phyloP scores from a whole-genome alignment of 2,113 vertebrate species.

The Microtus oregoni region DNA sequence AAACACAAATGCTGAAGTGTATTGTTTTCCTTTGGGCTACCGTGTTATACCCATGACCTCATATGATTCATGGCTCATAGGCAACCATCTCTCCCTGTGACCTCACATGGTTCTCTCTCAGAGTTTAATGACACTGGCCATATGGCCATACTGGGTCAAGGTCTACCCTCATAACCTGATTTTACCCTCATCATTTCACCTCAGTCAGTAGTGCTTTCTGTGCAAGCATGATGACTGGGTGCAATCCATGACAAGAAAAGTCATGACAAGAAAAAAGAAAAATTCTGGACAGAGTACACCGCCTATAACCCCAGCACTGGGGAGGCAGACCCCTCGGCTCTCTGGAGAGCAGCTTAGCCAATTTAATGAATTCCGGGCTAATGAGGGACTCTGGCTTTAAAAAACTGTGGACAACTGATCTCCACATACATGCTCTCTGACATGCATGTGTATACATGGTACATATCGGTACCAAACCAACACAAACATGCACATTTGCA shows the following conservation, averaged over 20 bases:
- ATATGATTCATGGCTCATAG: background rate
- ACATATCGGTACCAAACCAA: too few relatives aligned
- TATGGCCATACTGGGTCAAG: background rate
- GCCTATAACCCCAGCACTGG: background rate
- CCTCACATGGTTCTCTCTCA: background rate
- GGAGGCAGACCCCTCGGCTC: background rate
- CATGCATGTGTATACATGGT: too few relatives aligned
- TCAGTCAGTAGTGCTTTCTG: background rate
- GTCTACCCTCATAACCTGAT: background rate
- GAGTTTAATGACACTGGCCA: too few relatives aligned
- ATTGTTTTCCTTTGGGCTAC: background rate
- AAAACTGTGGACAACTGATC: background rate
- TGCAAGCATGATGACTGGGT: background rate
- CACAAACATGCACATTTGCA: background rate
- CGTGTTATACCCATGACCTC: background rate
- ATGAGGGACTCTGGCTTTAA: background rate
- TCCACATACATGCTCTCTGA: background rate
- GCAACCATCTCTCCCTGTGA: background rate
- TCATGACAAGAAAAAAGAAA: background rate
- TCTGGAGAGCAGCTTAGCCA: background rate
- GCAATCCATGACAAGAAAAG: background rate
- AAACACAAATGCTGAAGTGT: background rate
- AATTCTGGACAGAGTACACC: background rate
- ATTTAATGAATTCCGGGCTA: background rate
- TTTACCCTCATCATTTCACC: background rate